Base-by-base conservation (phyloP, 2,797 vertebrate species). In the Tenualosa thibaudeaui region DNA sequence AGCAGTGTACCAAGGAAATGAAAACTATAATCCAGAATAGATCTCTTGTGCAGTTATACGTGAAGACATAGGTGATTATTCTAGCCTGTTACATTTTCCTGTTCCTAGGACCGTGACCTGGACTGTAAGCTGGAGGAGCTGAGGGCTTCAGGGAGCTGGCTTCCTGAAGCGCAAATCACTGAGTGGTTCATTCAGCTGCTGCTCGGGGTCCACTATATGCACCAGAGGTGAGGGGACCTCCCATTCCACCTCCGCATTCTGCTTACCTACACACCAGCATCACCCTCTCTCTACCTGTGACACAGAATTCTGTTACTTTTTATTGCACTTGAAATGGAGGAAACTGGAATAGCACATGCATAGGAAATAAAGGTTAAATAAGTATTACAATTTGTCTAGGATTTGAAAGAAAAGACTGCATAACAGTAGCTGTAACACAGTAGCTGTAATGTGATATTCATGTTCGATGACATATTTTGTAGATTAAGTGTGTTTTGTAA, bases 151-250 rank as follows among this genome's bases (percentile, higher is more conserved):
- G 95, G 93, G 65, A 94, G 87, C 88, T 88, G 85, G 17, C 94
- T 97, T 54, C 78, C 94, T 19, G 94, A 95, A 91, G 89, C 83
- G 71, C 96, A 97, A 90, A 91, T 97, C 91, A 86, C 93, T 8
- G 95, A 96, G 88, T 98, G 96, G 97, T 95, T 97, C 85, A 89
- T 96, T 87, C 96, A 97, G 89, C 87, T 97, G 85, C 90, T 97
- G 84, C 93, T 97, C 0, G 95, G 96, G 87, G 96, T 96, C 84
- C 93, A 95, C 91, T 97, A 98, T 71, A 96, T 97, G 93, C 97
- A 97, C 82, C 94, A 96, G 88, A 97, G 96, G 96, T 97, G 95
- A 87, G 26, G 9, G 15, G 3, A 19, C 43, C 62, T 62, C 58
- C n/a, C 58, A 5, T 19, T 58, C 19, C 56, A 58, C 15, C 19